A percentile compares a stretch with the other conserved stretches of the same genome.
Evolutionary conservation across 2,113 vertebrate genomes (phyloP).

Genomic region (Helogale parvula): DNA sequence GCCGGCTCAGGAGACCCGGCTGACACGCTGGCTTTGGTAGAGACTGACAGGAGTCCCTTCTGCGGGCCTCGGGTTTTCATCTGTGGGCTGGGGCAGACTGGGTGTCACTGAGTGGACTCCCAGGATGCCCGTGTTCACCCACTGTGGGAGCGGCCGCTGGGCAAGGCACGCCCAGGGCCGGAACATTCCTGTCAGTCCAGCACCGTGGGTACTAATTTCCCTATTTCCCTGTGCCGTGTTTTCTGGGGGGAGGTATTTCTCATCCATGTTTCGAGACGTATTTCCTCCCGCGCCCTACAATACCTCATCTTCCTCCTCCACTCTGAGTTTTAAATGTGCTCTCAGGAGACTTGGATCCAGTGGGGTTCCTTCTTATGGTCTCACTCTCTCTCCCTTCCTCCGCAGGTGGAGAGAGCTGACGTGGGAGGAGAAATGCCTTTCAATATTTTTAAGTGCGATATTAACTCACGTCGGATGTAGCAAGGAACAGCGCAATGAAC

Average conservation of each 20-base stretch:
- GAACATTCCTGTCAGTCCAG: accelerated
- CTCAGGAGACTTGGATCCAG: background rate
- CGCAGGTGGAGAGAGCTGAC: conserved; percentile 27
- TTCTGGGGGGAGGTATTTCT: background rate
- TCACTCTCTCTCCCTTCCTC: background rate
- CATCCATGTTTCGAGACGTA: background rate
- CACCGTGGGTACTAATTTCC: background rate
- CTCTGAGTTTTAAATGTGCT: background rate
- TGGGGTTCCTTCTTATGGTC: background rate
- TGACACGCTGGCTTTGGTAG: background rate
- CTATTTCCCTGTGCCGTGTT: background rate
- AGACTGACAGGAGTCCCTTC: background rate
- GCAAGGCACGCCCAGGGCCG: accelerated
- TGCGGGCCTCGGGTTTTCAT: background rate
- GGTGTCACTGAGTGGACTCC: accelerated
- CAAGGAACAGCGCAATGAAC: conserved; percentile 80
- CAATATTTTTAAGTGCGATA: conserved; percentile 79
- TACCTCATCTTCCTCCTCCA: background rate
- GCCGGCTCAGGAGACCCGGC: background rate
- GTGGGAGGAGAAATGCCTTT: conserved; percentile 25
- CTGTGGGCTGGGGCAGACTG: background rate
- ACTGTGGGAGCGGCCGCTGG: accelerated
- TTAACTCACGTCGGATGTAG: conserved; percentile 83
- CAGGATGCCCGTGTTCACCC: background rate
- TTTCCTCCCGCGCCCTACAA: background rate